These are phyloP conservation scores for Etia nguti DNA, from an alignment of 2,113 vertebrate genomes.

Conservation along the genomic window DNA sequence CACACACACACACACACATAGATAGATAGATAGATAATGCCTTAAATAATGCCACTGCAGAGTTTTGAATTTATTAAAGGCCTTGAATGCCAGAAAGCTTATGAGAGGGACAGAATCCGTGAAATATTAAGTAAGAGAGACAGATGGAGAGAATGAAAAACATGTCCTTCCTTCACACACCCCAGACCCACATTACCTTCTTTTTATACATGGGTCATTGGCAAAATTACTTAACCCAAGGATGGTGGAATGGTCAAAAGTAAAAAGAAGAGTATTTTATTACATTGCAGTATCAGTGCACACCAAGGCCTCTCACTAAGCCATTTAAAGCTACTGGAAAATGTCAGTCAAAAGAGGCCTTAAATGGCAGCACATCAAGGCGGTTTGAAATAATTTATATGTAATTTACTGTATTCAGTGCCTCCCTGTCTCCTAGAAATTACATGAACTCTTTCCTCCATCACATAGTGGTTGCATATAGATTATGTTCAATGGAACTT, in stretches of 20 bases:
- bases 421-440: background rate
- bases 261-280: background rate
- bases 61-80: background rate
- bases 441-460: background rate
- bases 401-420: background rate
- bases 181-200: background rate
- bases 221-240: constrained; percentile 31
- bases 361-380: background rate
- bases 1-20: too few relatives aligned
- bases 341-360: background rate
- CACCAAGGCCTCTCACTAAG: background rate
- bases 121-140: constrained; percentile 10
- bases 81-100: background rate
- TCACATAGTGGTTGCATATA: background rate
- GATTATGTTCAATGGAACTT: background rate
- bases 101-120: background rate
- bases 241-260: constrained; percentile 1
- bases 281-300: constrained; percentile 3
- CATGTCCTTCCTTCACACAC: background rate
- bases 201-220: constrained; percentile 14
- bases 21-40: too few relatives aligned
- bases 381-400: background rate
- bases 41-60: background rate
- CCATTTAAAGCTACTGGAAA: background rate
- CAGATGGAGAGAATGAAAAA: background rate